Evolutionary conservation across 2,888 invertebrate species (phyloP).

Genomic region (Acrobasis repandana): DNA sequence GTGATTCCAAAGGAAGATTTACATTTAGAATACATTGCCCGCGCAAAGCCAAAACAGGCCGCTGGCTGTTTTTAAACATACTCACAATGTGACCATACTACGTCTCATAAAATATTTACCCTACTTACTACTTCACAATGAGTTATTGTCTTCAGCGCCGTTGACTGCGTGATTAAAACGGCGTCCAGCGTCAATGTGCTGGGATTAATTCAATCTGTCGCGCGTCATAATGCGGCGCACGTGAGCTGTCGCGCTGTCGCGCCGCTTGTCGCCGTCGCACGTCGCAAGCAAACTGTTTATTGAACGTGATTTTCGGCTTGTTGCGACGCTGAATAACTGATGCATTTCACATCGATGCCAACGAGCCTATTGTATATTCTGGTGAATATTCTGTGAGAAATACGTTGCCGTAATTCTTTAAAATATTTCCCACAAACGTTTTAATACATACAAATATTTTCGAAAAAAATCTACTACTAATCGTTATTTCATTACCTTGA

Average conservation of each 20-base stretch:
- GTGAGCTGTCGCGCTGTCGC: constrained; percentile 1
- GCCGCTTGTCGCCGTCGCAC: constrained; percentile 1
- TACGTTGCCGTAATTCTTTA: not conserved
- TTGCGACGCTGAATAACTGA: constrained; percentile 6
- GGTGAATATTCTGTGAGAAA: not conserved
- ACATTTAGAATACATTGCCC: no score
- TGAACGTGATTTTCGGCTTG: constrained; percentile 14
- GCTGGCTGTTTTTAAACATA: no score
- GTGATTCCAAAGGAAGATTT: no score
- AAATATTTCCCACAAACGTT: no score
- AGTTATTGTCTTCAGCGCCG: not conserved
- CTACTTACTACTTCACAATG: not conserved
- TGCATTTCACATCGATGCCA: not conserved
- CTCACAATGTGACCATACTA: no score
- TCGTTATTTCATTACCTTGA: no score
- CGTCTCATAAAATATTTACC: not conserved
- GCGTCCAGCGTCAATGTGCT: not conserved
- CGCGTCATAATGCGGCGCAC: constrained; percentile 4
- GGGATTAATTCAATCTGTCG: constrained; percentile 4
- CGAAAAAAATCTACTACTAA: no score
- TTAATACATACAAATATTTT: no score
- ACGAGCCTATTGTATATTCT: no score
- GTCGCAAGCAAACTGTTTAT: constrained; percentile 17
- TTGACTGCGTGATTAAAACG: not conserved
- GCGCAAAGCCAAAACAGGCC: no score